phyloP scores from a whole-genome alignment of 1,140 invertebrate genomes.

The Homalodisca vitripennis region DNA sequence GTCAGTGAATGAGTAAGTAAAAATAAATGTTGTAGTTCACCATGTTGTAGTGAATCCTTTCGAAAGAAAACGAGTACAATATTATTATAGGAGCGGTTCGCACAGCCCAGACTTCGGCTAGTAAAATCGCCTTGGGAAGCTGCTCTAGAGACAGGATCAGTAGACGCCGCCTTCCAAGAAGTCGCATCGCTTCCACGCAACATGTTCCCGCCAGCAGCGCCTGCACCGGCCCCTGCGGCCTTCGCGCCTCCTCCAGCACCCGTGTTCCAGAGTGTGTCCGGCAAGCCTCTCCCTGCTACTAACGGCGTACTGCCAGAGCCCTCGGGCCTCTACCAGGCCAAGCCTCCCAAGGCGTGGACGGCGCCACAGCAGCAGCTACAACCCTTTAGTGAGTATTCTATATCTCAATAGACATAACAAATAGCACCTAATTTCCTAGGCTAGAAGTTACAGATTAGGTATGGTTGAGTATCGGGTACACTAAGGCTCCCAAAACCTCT shows the following conservation, averaged over 20 bases:
- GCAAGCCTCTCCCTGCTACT: background rate
- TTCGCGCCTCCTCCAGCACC: slow-evolving; percentile 25
- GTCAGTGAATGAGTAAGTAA: no score
- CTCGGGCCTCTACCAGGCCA: slow-evolving; percentile 50
- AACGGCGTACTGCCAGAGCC: background rate
- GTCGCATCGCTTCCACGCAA: slow-evolving; percentile 40
- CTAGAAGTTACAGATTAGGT: no score
- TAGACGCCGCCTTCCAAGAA: slow-evolving; percentile 65
- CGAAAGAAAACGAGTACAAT: no score
- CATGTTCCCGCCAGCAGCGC: slow-evolving; percentile 11
- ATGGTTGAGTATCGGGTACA: no score
- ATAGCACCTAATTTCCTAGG: no score
- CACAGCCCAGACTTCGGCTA: slow-evolving; percentile 58
- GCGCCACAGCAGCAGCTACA: slow-evolving; percentile 39
- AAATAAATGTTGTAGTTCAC: no score
- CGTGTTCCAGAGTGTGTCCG: background rate
- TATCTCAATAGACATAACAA: no score
- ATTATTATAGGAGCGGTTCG: slow-evolving; percentile 57
- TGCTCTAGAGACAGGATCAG: slow-evolving; percentile 66
- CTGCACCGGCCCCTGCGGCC: slow-evolving; percentile 7
- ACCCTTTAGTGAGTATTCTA: slow-evolving; percentile 34
- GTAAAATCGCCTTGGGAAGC: slow-evolving; percentile 73
- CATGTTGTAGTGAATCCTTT: no score
- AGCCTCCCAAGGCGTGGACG: slow-evolving; percentile 55
- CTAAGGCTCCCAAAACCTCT: no score